Evolutionary conservation across 2,797 vertebrate genomes (phyloP), one percentile per base, ranked within the genome.

Genomic region (Dendrocincla tyrannina): DNA sequence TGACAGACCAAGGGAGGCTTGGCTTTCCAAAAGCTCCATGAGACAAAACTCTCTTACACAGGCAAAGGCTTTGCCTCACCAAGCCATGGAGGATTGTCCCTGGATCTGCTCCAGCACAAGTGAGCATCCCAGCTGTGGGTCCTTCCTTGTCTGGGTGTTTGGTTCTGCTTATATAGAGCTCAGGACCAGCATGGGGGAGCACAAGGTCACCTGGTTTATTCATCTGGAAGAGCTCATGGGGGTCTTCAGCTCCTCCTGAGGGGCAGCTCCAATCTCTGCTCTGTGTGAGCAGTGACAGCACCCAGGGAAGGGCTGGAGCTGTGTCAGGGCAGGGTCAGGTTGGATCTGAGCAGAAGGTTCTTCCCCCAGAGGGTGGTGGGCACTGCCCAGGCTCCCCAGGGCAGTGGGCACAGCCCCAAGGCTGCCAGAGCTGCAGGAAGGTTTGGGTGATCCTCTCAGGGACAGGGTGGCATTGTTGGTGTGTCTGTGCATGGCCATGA

Each of bases 71-170:
- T 76, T 55, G 11, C 22, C 42, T 14, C 30, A 11, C 32, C 5
- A 2, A 32, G 67, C 35, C 18, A 0, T 4, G 18, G 11, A 4
- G 46, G 63, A 20, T 6, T 7, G 5, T 47, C 22, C 22, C 10
- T 47, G 77, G 33, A 23, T 41, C 25, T 32, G 32, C 18, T 32
- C 0, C 1, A 44, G 46, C 53, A 22, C 10, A 11, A 8, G 12
- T 2, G 44, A 66, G 30, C 37, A 28, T 30, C 62, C 49, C 49
- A 4, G 2, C 68, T 12, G n/a, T 0, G 0, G 5, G n/a, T 47
- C 39, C 82, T 81, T 17, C 28, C 3, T 37, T 33, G 23, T 27
- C 9, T 4, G 55, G n/a, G 44, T 25, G 69, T 17, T n/a, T 33
- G 60, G 27, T 28, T 63, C 6, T 1, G 7, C 42, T 27, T 53